A percentile compares a stretch with the other conserved stretches of the same genome.
These are phyloP conservation scores for Cephus nigrinus DNA, from an alignment of 2,888 invertebrate genomes.

Conservation along the genomic window DNA sequence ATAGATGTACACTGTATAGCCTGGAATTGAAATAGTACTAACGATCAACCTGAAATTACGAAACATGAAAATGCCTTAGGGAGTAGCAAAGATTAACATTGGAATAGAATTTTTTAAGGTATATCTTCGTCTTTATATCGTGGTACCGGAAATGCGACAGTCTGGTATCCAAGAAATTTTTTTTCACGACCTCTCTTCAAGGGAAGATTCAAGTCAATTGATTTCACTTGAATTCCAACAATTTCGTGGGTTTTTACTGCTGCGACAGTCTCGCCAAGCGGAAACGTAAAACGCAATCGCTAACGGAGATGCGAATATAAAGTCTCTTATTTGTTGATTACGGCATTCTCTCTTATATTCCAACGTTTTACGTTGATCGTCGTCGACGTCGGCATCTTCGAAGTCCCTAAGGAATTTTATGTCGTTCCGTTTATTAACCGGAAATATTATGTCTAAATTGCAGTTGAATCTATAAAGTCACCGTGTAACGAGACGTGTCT, in stretches of 20 bases:
- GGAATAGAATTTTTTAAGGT: neutral
- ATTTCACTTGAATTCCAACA: neutral
- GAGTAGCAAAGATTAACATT: neutral
- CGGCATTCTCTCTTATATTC: neutral
- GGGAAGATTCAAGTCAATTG: neutral
- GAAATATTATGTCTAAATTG: neutral
- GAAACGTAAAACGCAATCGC: constrained; percentile 48
- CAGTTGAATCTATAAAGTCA: neutral
- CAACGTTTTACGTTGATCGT: neutral
- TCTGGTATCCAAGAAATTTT: neutral
- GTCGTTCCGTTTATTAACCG: neutral
- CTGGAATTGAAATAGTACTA: neutral
- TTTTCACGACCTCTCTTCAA: neutral
- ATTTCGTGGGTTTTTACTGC: neutral
- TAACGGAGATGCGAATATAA: constrained; percentile 29
- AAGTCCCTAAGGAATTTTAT: constrained; percentile 14
- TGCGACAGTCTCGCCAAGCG: constrained; percentile 44
- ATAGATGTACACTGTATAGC: neutral
- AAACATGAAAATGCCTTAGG: neutral
- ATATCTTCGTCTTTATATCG: neutral
- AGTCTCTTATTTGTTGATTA: constrained; percentile 18
- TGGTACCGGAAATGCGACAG: neutral
- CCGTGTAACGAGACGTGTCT: neutral
- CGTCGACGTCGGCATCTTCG: constrained; percentile 16
- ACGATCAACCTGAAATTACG: neutral